Evolutionary conservation across 1,140 invertebrate species (phyloP).

Genomic region (Apis dorsata): DNA sequence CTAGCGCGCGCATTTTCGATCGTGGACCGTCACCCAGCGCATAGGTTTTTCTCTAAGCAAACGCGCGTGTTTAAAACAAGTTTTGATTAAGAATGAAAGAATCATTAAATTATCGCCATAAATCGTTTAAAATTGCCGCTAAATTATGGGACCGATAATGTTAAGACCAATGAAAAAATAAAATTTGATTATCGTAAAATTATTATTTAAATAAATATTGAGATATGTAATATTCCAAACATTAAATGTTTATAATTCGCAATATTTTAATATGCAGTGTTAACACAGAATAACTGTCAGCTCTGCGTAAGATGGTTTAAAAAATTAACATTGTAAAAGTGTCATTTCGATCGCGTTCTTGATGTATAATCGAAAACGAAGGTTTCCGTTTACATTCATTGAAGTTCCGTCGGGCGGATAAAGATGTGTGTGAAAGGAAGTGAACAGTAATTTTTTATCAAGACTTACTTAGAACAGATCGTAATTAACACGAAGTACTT

Average conservation of each 20-base stretch:
- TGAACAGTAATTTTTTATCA: not conserved
- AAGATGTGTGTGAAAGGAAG: constrained; percentile 12
- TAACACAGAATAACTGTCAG: not conserved
- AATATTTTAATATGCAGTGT: not conserved
- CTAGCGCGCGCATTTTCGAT: constrained; percentile 36
- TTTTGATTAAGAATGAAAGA: not conserved
- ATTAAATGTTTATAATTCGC: not conserved
- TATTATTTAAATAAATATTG: not conserved
- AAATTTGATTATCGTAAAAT: not conserved
- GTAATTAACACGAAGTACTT: not conserved
- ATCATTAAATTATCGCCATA: not conserved
- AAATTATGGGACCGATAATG: not conserved
- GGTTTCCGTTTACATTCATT: not conserved
- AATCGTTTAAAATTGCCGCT: not conserved
- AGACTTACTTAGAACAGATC: not conserved
- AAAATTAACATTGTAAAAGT: no score
- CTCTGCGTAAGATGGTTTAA: not conserved
- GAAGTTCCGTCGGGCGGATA: constrained; percentile 1
- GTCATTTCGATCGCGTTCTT: not conserved
- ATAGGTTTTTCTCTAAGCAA: not conserved
- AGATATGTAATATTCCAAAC: not conserved
- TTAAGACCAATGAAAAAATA: not conserved
- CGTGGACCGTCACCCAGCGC: constrained; percentile 6
- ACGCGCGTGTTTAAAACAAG: not conserved
- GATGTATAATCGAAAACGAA: not conserved